These are phyloP conservation scores for Pheucticus melanocephalus DNA, from an alignment of 2,113 vertebrate genomes.

Conservation along the genomic window DNA sequence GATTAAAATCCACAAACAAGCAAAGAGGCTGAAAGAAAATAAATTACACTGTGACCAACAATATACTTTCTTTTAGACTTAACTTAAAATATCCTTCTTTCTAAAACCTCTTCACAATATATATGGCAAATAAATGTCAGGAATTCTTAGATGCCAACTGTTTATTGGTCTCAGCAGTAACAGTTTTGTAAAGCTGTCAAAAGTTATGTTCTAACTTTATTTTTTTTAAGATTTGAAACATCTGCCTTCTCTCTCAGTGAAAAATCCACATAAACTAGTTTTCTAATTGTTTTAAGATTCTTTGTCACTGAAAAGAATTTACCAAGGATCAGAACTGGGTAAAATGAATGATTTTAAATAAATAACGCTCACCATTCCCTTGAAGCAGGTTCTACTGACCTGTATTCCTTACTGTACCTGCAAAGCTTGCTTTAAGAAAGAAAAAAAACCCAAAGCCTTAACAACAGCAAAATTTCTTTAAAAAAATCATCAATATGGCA, in stretches of 20 bases:
- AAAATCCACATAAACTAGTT: neutral
- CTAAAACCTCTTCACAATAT: neutral
- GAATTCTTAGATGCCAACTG: neutral
- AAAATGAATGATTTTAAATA: neutral
- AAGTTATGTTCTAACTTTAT: neutral
- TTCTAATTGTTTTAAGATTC: neutral
- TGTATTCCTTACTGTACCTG: neutral
- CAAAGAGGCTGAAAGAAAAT: constrained; percentile 79
- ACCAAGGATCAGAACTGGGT: neutral
- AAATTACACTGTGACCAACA: constrained; percentile 14
- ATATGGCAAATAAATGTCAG: neutral
- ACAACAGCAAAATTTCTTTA: neutral
- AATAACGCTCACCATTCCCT: neutral
- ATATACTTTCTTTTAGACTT: neutral
- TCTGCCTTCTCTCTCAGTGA: neutral
- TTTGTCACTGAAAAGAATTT: neutral
- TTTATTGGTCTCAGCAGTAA: neutral
- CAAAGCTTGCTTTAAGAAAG: neutral
- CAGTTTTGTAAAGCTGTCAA: neutral
- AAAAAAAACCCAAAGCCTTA: neutral
- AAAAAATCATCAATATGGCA: neutral
- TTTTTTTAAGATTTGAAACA: neutral
- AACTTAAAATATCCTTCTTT: neutral
- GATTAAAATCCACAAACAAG: constrained; percentile 89
- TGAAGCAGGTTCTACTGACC: neutral